phyloP scores from a whole-genome alignment of 2,888 invertebrate genomes.

The Troides helena region DNA sequence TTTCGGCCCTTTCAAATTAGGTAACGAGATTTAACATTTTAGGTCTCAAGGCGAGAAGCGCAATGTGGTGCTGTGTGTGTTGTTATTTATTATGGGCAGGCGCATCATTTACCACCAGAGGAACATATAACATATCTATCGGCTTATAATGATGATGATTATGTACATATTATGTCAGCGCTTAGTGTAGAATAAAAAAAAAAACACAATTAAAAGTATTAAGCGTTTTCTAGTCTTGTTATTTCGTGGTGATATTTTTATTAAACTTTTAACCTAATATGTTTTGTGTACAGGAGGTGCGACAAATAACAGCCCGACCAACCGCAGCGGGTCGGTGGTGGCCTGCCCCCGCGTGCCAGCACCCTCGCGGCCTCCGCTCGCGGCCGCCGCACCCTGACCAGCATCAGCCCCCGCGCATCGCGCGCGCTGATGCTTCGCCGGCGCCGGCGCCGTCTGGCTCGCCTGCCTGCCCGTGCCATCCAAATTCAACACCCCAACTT shows the following conservation, averaged over 20 bases:
- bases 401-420: conserved; percentile 61
- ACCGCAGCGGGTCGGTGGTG: conserved; percentile 70
- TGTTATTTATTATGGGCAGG: too few species aligned
- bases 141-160: too few species aligned
- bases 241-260: not conserved
- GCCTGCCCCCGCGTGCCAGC: conserved; percentile 85
- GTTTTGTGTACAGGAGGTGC: conserved; percentile 54
- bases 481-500: conserved; percentile 43
- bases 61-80: too few species aligned
- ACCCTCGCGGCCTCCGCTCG: conserved; percentile 65
- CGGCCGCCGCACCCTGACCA: conserved; percentile 76
- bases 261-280: not conserved
- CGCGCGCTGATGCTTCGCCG: conserved; percentile 68
- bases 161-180: too few species aligned
- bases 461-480: conserved; percentile 64
- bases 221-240: too few species aligned
- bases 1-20: too few species aligned
- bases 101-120: too few species aligned
- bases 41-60: too few species aligned
- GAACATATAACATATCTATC: too few species aligned
- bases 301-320: conserved; percentile 57
- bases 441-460: conserved; percentile 60
- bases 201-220: too few species aligned
- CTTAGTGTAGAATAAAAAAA: too few species aligned
- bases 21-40: too few species aligned